Base-by-base conservation (phyloP, 2,888 invertebrate genomes). In the Hyles lineata region DNA sequence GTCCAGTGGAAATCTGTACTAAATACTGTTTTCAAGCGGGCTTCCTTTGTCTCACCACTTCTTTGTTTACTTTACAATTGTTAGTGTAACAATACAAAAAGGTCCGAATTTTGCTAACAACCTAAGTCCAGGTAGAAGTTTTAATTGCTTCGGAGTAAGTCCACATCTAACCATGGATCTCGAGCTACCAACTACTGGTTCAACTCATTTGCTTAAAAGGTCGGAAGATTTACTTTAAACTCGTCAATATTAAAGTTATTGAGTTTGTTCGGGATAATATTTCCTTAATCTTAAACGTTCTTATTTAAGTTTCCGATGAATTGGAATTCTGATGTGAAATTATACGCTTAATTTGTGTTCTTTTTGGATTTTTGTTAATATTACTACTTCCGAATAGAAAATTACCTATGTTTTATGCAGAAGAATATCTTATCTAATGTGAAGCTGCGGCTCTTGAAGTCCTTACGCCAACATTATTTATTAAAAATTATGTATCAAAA, bases 91-190 rank as follows among this genome's bases (percentile, higher is more conserved):
- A 90, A 91, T 87, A 90, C 87, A 90, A 90, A 92, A 91, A 90
- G 88, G 88, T 89, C 87, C 86, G 80, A 90, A 91, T 88, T 88
- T 87, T 83, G 83, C 86, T 88, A 90, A 90, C 90, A 89, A 90
- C 86, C 86, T 87, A 85, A 87, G 86, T 85, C 80, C 79, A 82
- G 79, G 83, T 82, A 75, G 81, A 92, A 93, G 91, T 92, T 94
- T 93, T 92, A 93, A 93, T 94, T 92, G 90, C 90, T 89, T 87
- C 79, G 82, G 82, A 88, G 89, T 89, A 89, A 89, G 90, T 89
- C 87, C 83, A 86, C 79, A 82, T 77, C 79, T 80, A 77, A 74
- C 74, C 74, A 75, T 72, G 70, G 72, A 76, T 25, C 55, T 35
- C 74, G 76, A 81, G 75, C 80, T 74, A 78, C 78, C 81, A 82